Base-by-base conservation (phyloP, 1,140 invertebrate genomes). In the Oreohelix idahoensis region DNA sequence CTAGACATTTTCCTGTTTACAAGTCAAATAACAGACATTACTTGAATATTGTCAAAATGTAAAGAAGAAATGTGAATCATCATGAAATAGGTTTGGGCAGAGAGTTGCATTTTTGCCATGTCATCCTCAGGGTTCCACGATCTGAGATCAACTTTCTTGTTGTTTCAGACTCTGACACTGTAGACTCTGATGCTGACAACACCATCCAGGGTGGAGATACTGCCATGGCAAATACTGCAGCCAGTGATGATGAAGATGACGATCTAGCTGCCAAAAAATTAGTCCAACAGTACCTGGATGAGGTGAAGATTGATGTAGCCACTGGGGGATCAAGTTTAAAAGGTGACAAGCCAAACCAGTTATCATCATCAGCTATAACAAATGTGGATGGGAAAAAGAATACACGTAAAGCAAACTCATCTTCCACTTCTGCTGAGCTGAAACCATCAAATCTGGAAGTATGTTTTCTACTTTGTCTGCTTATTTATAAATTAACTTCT, bases 231-330 rank as follows among this genome's bases (percentile, higher is more conserved):
- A 53, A 20, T 36, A 11, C 36, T 71, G 53, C 63, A 79, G 89
- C 88, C 53, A 88, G 85, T 86, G 88, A 89, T 74, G 88, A 91
- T 23, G 85, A 90, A 49, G 89, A 91, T 79, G 88, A 91, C 15
- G 85, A 90, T n/a, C 35, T 77, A n/a, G 81, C 85, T n/a, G 84
- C 84, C 32, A 86, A 85, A 39, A 86, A 81, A 35, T 73, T 90
- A 23, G 83, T 90, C 80, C 73, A 69, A 20, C 84, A 89, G 85
- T 87, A 85, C 32, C 49, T 90, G 69, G 90, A 91, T 78, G 91
- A 92, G 70, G 83, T 83, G 29, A 88, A 86, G 69, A 77, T 91
- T 32, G 90, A 91, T 86, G 89, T 89, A 36, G 86, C 86, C 49
- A 86, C 87, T 53, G 88, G 80, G 10, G 42, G 75, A 5, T 35